Evolutionary conservation across 2,888 invertebrate species (phyloP), one percentile per base, ranked within the genome.

Genomic region (Gasteruption jaculator): DNA sequence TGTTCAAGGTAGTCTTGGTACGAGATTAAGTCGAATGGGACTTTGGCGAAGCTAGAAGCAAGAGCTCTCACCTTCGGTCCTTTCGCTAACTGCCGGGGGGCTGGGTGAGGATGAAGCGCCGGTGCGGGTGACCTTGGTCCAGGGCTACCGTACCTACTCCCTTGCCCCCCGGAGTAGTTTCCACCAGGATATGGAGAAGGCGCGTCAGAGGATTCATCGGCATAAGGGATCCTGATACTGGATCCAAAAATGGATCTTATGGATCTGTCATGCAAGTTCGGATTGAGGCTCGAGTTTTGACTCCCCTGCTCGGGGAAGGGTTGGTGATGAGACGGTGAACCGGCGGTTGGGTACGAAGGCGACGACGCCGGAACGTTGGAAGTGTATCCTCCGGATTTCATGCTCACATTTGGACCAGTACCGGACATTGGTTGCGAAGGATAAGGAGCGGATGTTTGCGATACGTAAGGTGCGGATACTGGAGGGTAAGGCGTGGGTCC

Each of bases 51-150:
- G n/a, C n/a, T n/a, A n/a, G n/a, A n/a, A n/a, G n/a, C n/a, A n/a
- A n/a, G n/a, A n/a, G n/a, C n/a, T 60, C 64, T 68, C 60, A 69
- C 68, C 68, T 68, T 65, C 35, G 40, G 25, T n/a, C n/a, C n/a
- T n/a, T n/a, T n/a, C 24, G 34, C 41, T 51, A 49, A 49, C 38
- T 50, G 54, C 52, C 56, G 56, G 65, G 66, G 64, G 63, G 61
- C 57, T 38, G 57, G 58, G 58, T 59, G 50, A 48, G 40, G 44
- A 42, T 51, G 43, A 27, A 43, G 41, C 22, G 50, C 38, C 34
- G 46, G 48, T 16, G 41, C 25, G 21, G 53, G 41, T 25, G 50
- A 15, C 36, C 29, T 41, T n/a, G 51, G 38, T n/a, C n/a, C n/a
- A 35, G 43, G 35, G 36, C 25, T 43, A 54, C 52, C 56, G 53